phyloP scores from a whole-genome alignment of 2,797 vertebrate genomes.

The Sphenopsis melanotis region DNA sequence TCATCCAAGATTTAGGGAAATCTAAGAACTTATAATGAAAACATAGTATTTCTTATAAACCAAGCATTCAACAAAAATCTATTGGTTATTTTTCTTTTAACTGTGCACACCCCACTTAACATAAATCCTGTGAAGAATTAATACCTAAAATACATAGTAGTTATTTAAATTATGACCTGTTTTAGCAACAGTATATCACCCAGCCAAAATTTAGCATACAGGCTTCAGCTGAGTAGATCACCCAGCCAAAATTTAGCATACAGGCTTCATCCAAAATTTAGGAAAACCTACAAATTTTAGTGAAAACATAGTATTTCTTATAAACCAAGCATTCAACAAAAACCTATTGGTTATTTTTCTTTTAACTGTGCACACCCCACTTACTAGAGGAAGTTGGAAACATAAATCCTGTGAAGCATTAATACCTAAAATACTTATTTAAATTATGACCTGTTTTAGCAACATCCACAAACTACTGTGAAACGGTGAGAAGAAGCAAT shows the following conservation, averaged over 20 bases:
- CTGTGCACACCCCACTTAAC: neutral
- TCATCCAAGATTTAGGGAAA: neutral
- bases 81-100: neutral
- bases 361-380: neutral
- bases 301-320: neutral
- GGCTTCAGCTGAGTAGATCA: too few species aligned
- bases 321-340: neutral
- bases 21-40: neutral
- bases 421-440: neutral
- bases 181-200: neutral
- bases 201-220: too few species aligned
- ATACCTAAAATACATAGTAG: neutral
- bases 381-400: neutral
- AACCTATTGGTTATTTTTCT: neutral
- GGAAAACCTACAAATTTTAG: too few species aligned
- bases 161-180: neutral
- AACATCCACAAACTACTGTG: neutral
- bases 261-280: too few species aligned
- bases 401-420: neutral
- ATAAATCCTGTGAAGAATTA: neutral
- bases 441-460: neutral
- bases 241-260: too few species aligned
- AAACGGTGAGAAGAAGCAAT: neutral
- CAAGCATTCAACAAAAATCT: neutral
- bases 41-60: neutral